phyloP scores from a whole-genome alignment of 2,797 vertebrate species.

The Anguilla pacifica region DNA sequence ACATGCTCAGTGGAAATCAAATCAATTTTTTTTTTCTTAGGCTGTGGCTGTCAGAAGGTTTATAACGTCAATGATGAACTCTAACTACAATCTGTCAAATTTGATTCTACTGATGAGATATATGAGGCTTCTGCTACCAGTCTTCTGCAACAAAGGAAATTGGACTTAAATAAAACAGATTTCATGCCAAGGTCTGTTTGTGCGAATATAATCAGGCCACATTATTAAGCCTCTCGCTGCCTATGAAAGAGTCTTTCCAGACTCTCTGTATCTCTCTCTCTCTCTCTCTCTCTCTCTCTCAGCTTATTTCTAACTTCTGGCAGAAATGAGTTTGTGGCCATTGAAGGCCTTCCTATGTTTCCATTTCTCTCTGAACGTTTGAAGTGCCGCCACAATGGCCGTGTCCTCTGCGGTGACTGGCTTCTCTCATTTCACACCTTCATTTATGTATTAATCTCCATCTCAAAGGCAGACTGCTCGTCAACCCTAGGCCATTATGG shows the following conservation, averaged over 20 bases:
- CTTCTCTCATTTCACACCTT: neutral
- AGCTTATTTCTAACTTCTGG: neutral
- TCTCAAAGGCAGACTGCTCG: neutral
- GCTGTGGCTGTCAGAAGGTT: neutral
- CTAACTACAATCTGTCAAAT: neutral
- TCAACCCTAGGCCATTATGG: neutral
- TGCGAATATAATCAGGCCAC: neutral
- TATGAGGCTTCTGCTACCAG: neutral
- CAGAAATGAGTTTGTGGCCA: neutral
- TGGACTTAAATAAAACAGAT: neutral
- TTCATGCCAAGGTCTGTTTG: neutral
- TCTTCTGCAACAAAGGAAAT: neutral
- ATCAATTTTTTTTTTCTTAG: neutral
- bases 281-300: neutral
- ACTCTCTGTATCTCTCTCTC: constrained; percentile 18
- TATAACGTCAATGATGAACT: neutral
- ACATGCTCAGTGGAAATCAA: neutral
- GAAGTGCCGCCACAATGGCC: neutral
- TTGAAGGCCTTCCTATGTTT: neutral
- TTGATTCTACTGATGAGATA: neutral
- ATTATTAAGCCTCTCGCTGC: neutral
- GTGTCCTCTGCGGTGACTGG: neutral
- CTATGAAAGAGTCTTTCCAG: neutral
- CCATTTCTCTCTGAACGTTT: neutral
- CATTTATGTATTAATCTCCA: neutral